Base-by-base conservation (phyloP, 1,140 invertebrate genomes). In the Drosophila nasuta region DNA sequence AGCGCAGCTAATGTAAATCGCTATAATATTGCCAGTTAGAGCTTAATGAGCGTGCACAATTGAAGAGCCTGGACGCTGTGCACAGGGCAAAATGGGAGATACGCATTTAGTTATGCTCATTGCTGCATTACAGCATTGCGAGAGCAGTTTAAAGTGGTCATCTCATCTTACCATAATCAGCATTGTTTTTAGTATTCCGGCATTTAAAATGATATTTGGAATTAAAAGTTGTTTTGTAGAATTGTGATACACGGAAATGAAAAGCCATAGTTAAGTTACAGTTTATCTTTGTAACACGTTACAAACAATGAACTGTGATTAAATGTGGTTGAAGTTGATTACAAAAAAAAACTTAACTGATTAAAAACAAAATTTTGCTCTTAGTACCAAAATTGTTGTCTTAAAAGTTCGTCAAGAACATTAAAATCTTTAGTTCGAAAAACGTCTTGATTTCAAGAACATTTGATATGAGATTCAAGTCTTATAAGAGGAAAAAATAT, bases 1-100 rank as follows among this genome's bases (percentile, higher is more conserved):
- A 88, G 83, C 85, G 73, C 67, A 79, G 77, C 85, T 88, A 88
- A 88, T 88, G 80, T 83, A 81, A 88, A 88, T 83, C 83, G 83
- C 72, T 72, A 69, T 81, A 89, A 80, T 89, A 88, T 83, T 75
- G 81, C 81, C 76, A 88, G 82, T 87, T 87, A 71, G 76, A 59
- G 52, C 81, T 83, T 88, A 89, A 88, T 88, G 83, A 88, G 83
- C 74, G 56, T 60, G n/a, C 41, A 66, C 62, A 72, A 76, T 76
- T 73, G 64, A 76, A 76, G 73, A 71, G 68, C 46, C 59, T 71
- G 49, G 57, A 10, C 63, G 70, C 30, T 15, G 6, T 68, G 56
- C n/a, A n/a, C 20, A 3, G 7, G 20, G 17, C 17, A 51, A 51
- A 28, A 15, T 25, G 20, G 20, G 35, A 57, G 28, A n/a, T 33